Evolutionary conservation across 2,113 vertebrate species (phyloP).

Genomic region (Caracal caracal): DNA sequence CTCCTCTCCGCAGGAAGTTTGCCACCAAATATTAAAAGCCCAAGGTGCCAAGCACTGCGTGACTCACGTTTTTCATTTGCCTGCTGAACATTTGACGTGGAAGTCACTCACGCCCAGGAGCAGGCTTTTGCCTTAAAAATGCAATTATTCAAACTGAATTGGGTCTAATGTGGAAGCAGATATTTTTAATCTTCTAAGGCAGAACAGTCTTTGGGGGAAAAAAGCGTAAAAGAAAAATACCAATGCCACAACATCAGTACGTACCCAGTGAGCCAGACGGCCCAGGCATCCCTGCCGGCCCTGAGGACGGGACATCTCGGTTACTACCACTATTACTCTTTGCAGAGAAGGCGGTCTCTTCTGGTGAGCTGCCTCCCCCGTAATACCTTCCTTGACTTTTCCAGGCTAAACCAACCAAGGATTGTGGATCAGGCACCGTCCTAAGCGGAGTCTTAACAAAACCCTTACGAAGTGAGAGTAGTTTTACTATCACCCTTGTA

Average conservation of each 20-base stretch:
- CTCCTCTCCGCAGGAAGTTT: slow-evolving; percentile 47
- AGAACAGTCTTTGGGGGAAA: background rate
- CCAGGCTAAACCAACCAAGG: background rate
- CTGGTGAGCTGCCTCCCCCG: background rate
- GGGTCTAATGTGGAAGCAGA: background rate
- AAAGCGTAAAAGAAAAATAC: background rate
- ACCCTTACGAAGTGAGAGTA: background rate
- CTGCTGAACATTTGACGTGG: background rate
- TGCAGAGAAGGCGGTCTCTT: background rate
- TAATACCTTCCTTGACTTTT: background rate
- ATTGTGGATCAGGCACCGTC: background rate
- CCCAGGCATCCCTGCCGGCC: background rate
- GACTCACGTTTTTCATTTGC: slow-evolving; percentile 55
- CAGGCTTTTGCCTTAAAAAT: slow-evolving; percentile 10
- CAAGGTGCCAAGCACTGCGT: background rate
- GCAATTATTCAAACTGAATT: background rate
- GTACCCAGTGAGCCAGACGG: rapidly evolving
- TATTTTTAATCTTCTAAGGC: slow-evolving; percentile 1
- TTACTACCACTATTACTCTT: background rate
- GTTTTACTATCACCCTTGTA: background rate
- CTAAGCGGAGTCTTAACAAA: background rate
- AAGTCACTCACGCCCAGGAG: slow-evolving; percentile 25
- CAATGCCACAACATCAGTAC: background rate
- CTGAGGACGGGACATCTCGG: background rate
- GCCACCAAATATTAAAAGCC: slow-evolving; percentile 56